Evolutionary conservation across 1,140 invertebrate species (phyloP), one percentile per base, ranked within the genome.

Genomic region (Drosophila dunni): DNA sequence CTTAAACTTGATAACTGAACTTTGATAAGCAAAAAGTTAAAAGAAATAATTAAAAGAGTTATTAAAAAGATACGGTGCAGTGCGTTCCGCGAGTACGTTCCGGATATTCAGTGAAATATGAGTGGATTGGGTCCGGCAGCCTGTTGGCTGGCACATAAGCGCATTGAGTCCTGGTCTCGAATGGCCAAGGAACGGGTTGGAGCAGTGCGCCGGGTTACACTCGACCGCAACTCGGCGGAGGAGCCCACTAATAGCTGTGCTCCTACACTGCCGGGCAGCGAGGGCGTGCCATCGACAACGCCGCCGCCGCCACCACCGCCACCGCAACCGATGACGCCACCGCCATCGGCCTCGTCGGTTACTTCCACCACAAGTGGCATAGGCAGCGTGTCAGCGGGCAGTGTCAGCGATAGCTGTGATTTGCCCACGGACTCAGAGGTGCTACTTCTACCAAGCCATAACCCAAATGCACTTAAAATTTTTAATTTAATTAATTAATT

Each of bases 141-240:
- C 68, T 95, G 95, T 74, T 95, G 95, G 95, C 94, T 95, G 46
- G 94, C 95, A 2, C 95, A 96, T 89, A 95, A 95, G 81, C 92
- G 95, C 57, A 93, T 95, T 9, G 95, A 95, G 89, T 95, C 94
- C n/a, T 95, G 95, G 95, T 95, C 95, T 2, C 93, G 94, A 54
- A 94, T 95, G 10, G 95, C 95, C 40, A 94, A 95, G 75, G 95
- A 95, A 78, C 92, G 95, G 20, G 94, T 95, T 7, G 94, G 94
- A 40, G 94, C 94, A 7, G 94, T 94, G 7, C 93, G 94, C 62
- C 94, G 94, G 46, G 94, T 94, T 0, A 93, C 94, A 15, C 93
- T 93, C 61, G 94, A 94, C 78, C 94, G 94, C 68, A 94, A 94
- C 34, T 94, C 94, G 1, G 94, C 94, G 56, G 94, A 94, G 76